A percentile compares a stretch with the other conserved stretches of the same genome.
Evolutionary conservation across 1,140 invertebrate genomes (phyloP).

Genomic region (Cydia pomonella): DNA sequence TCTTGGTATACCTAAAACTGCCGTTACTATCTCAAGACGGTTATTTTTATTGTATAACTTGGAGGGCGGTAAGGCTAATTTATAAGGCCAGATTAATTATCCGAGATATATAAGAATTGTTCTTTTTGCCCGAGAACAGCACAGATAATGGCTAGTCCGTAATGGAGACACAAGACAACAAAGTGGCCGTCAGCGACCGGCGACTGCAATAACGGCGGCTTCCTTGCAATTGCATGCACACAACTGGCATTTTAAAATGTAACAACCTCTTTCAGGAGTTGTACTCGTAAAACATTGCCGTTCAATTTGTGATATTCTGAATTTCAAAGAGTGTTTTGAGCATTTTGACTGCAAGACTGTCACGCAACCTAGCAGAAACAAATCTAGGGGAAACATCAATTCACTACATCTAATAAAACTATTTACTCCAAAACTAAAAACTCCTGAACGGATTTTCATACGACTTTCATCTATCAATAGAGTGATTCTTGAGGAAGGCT

Average conservation of each 20-base stretch:
- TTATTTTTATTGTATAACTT: conserved; percentile 1
- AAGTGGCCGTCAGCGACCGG: background rate
- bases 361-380: too few relatives aligned
- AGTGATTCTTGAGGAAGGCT: too few relatives aligned
- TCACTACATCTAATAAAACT: too few relatives aligned
- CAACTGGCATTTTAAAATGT: background rate
- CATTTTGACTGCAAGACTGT: too few relatives aligned
- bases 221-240: background rate
- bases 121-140: background rate
- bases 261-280: background rate
- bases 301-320: too few relatives aligned
- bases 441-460: too few relatives aligned
- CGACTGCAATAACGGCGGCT: background rate
- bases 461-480: too few relatives aligned
- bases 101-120: conserved; percentile 3
- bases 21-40: background rate
- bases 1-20: background rate
- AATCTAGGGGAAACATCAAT: too few relatives aligned
- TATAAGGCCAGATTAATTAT: background rate
- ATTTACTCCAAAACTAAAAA: too few relatives aligned
- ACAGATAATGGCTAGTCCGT: background rate
- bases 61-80: background rate
- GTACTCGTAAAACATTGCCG: background rate
- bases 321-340: too few relatives aligned
- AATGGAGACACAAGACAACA: background rate